phyloP scores from a whole-genome alignment of 2,888 invertebrate species.

The Meteorus colon region DNA sequence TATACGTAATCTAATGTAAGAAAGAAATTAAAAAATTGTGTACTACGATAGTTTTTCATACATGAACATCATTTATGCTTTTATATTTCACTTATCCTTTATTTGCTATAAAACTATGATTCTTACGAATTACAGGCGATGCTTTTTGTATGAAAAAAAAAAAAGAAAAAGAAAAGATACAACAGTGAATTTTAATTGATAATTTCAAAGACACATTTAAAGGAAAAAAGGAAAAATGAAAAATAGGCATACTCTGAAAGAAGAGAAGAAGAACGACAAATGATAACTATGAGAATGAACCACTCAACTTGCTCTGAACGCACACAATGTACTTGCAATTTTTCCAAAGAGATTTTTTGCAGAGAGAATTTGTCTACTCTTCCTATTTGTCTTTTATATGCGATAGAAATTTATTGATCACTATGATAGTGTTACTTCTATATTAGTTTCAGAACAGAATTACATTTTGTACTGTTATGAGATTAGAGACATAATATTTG shows the following conservation, averaged over 20 bases:
- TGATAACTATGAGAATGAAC: neutral
- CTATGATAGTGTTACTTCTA: neutral
- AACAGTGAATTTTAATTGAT: neutral
- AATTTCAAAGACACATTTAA: neutral
- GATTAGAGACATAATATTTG: neutral
- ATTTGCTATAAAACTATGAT: constrained; percentile 70
- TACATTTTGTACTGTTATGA: neutral
- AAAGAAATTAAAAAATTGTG: neutral
- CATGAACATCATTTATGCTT: constrained; percentile 25
- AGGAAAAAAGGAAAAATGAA: constrained; percentile 37
- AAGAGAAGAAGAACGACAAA: neutral
- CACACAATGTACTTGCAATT: neutral
- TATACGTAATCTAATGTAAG: no score
- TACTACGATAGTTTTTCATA: constrained; percentile 5
- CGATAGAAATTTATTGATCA: neutral
- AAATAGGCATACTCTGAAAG: neutral
- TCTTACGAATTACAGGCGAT: constrained; percentile 68
- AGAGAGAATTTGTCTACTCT: neutral
- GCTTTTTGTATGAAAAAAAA: constrained; percentile 54
- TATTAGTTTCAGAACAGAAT: neutral
- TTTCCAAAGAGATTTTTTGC: neutral
- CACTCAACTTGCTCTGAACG: neutral
- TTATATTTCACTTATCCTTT: constrained; percentile 59
- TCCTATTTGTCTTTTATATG: neutral
- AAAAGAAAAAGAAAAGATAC: constrained; percentile 48